phyloP scores from a whole-genome alignment of 2,888 invertebrate species.

The Agrochola lota region DNA sequence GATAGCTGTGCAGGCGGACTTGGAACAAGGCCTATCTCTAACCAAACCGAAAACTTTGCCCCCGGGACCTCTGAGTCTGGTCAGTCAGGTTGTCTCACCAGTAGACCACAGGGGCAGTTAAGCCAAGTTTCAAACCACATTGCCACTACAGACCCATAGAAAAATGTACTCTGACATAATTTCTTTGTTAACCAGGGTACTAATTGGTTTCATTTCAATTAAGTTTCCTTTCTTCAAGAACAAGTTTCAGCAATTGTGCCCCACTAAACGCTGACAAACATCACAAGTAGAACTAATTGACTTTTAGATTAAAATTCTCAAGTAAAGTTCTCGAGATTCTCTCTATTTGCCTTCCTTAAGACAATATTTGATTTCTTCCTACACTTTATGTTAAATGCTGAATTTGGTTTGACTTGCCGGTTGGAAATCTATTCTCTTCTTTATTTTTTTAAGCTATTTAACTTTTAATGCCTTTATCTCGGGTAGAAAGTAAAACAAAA shows the following conservation, averaged over 20 bases:
- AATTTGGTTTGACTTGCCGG: conserved; percentile 41
- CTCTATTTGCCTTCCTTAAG: conserved; percentile 69
- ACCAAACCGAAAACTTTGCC: no score
- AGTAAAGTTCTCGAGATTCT: conserved; percentile 65
- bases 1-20: no score
- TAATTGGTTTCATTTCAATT: no score
- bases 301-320: conserved; percentile 66
- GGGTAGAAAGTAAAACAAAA: not conserved
- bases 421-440: conserved; percentile 17
- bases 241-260: not conserved
- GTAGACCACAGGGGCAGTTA: no score
- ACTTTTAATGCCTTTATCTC: conserved; percentile 26
- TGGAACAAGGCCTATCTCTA: no score
- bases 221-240: not conserved
- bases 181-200: no score
- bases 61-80: no score
- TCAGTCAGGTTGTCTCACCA: no score
- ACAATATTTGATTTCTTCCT: conserved; percentile 71
- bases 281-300: conserved; percentile 59
- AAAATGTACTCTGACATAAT: no score
- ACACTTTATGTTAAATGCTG: conserved; percentile 53
- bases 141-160: no score
- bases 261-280: conserved; percentile 43
- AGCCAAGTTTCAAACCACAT: no score
- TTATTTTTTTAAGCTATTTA: conserved; percentile 34